Evolutionary conservation across 2,113 vertebrate genomes (phyloP).

Genomic region (Propithecus coquereli): DNA sequence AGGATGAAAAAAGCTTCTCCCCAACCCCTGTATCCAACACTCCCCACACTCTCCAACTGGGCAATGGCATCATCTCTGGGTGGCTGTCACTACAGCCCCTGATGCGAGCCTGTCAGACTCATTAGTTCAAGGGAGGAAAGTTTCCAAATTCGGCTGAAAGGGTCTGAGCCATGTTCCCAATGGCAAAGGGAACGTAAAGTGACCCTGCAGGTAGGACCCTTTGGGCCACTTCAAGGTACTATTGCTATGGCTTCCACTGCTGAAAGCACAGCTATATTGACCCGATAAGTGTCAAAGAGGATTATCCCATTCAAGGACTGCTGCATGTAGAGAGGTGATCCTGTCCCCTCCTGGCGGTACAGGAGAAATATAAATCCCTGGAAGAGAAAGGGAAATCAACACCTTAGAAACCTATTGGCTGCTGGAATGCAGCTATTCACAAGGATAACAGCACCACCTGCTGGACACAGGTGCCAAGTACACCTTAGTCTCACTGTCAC

Average conservation of each 20-base stretch:
- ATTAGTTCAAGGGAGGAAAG: not conserved
- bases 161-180: not conserved
- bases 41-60: not conserved
- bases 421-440: not conserved
- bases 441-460: slow-evolving; percentile 18
- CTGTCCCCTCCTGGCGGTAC: not conserved
- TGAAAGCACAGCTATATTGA: not conserved
- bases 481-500: not conserved
- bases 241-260: not conserved
- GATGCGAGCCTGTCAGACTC: not conserved
- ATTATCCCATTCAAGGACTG: not conserved
- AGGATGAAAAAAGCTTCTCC: not conserved
- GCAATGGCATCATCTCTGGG: not conserved
- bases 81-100: not conserved
- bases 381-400: not conserved
- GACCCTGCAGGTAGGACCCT: not conserved
- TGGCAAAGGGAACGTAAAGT: not conserved
- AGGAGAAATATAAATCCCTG: slow-evolving; percentile 16
- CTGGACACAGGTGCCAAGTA: not conserved
- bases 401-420: not conserved
- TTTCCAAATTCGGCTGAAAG: not conserved
- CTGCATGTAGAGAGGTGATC: not conserved
- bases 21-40: not conserved
- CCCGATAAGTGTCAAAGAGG: not conserved
- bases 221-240: not conserved